Percentiles rank a stretch among this genome's conserved stretches.
Evolutionary conservation across 2,797 vertebrate species (phyloP).

Genomic region (Acrocephalus scirpaceus): DNA sequence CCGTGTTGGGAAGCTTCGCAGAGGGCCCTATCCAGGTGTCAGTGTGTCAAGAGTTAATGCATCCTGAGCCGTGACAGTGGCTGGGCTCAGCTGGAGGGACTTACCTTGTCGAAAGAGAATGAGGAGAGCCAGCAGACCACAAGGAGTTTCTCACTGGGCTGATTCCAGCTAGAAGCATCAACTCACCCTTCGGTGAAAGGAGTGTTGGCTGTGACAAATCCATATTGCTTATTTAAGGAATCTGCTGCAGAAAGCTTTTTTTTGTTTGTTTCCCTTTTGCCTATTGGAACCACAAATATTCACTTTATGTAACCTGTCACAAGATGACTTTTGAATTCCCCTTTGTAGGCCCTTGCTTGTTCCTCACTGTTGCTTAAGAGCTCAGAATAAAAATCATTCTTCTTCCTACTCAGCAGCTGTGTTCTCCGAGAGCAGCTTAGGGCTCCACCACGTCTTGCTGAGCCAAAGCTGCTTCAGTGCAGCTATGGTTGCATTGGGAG

Average conservation of each 20-base stretch:
- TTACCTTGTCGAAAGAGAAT: background rate
- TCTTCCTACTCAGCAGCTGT: background rate
- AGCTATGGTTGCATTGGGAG: rapidly evolving
- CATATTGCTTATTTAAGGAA: background rate
- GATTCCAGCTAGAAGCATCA: background rate
- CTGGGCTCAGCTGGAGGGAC: background rate
- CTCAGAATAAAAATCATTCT: background rate
- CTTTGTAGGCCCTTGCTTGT: background rate
- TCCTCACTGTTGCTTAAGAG: background rate
- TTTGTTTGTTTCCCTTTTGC: background rate
- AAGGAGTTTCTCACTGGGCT: background rate
- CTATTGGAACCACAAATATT: background rate
- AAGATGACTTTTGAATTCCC: conserved; percentile 2
- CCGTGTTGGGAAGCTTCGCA: background rate
- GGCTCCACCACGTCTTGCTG: background rate
- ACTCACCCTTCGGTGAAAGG: background rate
- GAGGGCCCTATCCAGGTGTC: rapidly evolving
- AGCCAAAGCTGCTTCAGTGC: background rate
- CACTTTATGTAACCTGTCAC: background rate
- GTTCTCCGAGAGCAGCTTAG: background rate
- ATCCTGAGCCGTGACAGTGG: background rate
- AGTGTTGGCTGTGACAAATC: background rate
- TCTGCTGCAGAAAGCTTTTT: background rate
- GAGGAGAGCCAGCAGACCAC: background rate
- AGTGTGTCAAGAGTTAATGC: background rate